A percentile compares a stretch with the other conserved stretches of the same genome.
These are phyloP conservation scores for Acleris holmiana DNA, from an alignment of 2,888 invertebrate species.

Conservation along the genomic window DNA sequence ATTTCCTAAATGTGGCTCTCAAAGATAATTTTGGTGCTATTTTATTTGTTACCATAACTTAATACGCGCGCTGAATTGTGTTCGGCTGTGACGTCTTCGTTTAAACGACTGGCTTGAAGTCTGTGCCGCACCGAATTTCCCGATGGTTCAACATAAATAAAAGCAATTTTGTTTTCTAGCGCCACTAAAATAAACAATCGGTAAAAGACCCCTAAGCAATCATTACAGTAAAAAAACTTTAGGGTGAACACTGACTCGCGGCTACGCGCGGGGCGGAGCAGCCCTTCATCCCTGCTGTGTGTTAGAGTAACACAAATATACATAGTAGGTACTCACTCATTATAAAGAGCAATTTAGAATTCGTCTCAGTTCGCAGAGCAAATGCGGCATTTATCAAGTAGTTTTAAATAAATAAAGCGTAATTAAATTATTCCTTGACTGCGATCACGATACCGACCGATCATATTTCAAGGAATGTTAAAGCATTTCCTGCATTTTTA, in stretches of 20 bases:
- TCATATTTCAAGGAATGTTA: background rate
- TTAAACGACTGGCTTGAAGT: too few relatives aligned
- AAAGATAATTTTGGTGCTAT: too few relatives aligned
- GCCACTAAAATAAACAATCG: constrained; percentile 67
- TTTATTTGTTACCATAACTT: too few relatives aligned
- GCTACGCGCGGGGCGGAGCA: constrained; percentile 60
- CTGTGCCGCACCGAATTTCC: background rate
- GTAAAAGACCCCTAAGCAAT: constrained; percentile 64
- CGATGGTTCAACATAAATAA: constrained; percentile 41
- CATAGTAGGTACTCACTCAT: constrained; percentile 19
- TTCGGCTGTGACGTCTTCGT: background rate
- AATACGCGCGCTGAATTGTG: too few relatives aligned
- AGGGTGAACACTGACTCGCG: constrained; percentile 50
- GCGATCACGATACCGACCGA: too few relatives aligned
- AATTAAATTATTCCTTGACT: too few relatives aligned
- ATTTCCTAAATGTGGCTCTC: too few relatives aligned
- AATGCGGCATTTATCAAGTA: constrained; percentile 5
- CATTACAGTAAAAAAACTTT: constrained; percentile 66
- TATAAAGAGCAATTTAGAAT: constrained; percentile 27
- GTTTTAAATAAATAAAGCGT: too few relatives aligned
- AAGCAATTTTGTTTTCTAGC: constrained; percentile 49
- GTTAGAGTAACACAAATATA: constrained; percentile 28
- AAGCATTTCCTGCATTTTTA: too few relatives aligned
- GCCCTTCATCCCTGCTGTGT: constrained; percentile 58
- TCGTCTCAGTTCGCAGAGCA: background rate